Percentiles rank a stretch among this genome's conserved stretches.
These are phyloP conservation scores for Tetramorium bicarinatum DNA, from an alignment of 2,888 invertebrate genomes.

Conservation along the genomic window DNA sequence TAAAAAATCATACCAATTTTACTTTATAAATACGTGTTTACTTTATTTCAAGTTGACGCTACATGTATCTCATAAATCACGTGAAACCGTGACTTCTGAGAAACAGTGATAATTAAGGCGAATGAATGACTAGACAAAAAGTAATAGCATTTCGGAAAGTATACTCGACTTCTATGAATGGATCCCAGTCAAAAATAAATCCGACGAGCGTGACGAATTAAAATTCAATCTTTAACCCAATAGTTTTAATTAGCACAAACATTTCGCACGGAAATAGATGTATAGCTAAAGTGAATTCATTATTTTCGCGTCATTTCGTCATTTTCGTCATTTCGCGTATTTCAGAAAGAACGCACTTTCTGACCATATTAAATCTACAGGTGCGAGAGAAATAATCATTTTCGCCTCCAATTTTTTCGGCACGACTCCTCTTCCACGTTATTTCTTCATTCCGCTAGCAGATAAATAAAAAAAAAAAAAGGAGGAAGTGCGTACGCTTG, in stretches of 20 bases:
- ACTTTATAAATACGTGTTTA: not conserved
- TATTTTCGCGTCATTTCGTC: no score
- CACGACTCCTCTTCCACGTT: constrained; percentile 32
- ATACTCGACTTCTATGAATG: not conserved
- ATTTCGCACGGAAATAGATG: not conserved
- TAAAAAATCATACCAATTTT: constrained; percentile 2
- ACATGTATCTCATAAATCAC: constrained; percentile 5
- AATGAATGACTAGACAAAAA: constrained; percentile 18
- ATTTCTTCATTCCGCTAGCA: constrained; percentile 17
- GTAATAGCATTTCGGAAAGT: not conserved
- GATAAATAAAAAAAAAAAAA: constrained; percentile 23
- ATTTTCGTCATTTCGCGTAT: not conserved
- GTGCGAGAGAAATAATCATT: constrained; percentile 50
- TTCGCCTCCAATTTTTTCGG: constrained; percentile 17
- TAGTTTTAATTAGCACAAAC: not conserved
- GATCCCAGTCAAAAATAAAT: constrained; percentile 5
- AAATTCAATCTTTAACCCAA: not conserved
- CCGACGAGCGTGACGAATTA: not conserved
- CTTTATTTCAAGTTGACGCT: not conserved
- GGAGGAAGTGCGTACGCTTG: constrained; percentile 46
- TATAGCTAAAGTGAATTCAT: not conserved
- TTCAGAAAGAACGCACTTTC: constrained; percentile 21
- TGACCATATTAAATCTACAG: constrained; percentile 40
- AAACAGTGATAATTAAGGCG: constrained; percentile 31
- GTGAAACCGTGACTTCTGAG: not conserved